Percentiles rank a stretch among this genome's conserved stretches.
phyloP scores from a whole-genome alignment of 1,140 invertebrate genomes.

The Hylyphantes graminicola region DNA sequence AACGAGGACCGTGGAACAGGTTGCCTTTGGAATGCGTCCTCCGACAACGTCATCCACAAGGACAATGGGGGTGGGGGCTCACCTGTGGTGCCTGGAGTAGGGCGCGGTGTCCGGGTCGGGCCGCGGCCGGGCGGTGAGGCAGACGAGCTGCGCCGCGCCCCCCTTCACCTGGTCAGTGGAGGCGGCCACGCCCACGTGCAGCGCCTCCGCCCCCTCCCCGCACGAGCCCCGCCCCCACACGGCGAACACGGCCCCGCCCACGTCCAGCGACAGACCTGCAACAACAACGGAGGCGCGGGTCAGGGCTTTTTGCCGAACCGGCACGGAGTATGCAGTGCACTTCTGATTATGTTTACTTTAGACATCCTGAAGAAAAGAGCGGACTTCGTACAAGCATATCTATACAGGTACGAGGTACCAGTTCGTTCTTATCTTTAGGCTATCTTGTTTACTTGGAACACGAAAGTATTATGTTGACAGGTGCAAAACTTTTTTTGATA shows the following conservation, averaged over 20 bases:
- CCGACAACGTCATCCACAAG: not conserved
- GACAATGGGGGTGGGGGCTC: not conserved
- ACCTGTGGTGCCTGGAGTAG: conserved; percentile 39
- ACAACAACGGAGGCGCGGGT: not conserved
- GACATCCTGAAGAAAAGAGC: too few relatives aligned
- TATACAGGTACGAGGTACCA: too few relatives aligned
- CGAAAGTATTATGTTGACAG: too few relatives aligned
- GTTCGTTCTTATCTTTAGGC: too few relatives aligned
- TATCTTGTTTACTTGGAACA: too few relatives aligned
- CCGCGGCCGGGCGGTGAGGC: conserved; percentile 12
- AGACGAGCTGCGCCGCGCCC: conserved; percentile 30
- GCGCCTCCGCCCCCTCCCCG: not conserved
- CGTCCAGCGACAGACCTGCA: conserved; percentile 32
- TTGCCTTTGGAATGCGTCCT: not conserved
- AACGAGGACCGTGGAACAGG: not conserved
- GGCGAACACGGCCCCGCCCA: conserved; percentile 29
- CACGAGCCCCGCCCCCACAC: conserved; percentile 26
- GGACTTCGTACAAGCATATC: too few relatives aligned
- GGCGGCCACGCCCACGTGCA: conserved; percentile 13
- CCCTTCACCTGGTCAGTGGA: conserved; percentile 39
- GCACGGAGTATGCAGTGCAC: too few relatives aligned
- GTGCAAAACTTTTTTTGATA: too few relatives aligned
- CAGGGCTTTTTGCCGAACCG: too few relatives aligned
- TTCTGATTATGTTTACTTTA: too few relatives aligned
- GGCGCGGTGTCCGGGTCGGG: conserved; percentile 5